Base-by-base conservation (phyloP, 2,113 vertebrate species). In the Ploceus nigricollis region DNA sequence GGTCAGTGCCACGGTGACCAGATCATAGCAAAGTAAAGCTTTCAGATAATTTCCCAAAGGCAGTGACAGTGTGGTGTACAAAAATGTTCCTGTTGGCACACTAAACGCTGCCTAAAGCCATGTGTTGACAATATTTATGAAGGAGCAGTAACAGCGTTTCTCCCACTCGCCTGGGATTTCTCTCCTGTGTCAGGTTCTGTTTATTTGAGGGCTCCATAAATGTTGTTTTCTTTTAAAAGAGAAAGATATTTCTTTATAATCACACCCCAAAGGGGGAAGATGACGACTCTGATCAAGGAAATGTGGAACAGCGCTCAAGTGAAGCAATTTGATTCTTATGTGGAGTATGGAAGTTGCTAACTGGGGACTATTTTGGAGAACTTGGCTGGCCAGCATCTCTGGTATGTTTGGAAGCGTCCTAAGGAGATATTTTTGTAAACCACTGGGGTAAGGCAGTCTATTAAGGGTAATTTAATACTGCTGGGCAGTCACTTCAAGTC, bases 341-440 rank as follows among this genome's bases (percentile, higher is more conserved):
- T 78, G 47, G 53, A 77, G 47, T 75, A 75, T 93, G 72, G 51
- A 93, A 83, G 64, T 33, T 71, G 42, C 45, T 87, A 79, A 81
- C 77, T 65, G 82, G 88, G 63, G 50, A 88, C 82, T 95, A 0
- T 86, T 90, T 85, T 92, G 63, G 82, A 82, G 47, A n/a, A 24
- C 50, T 42, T 40, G 40, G 42, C 42, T 9, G 5, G 75, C 63
- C 42, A 47, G 92, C 28, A 73, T 68, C 78, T 91, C 70, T 86
- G 95, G 61, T 72, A 94, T 94, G 78, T 82, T 77, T 90, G 85
- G 85, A 87, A 80, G 45, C 1, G 3, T 83, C 87, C 80, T 92
- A 92, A 63, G 15, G 20, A 90, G 89, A n/a, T 89, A 89, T 95
- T 97, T 95, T 94, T 89, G 47, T 95, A 94, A 96, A 86, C 64